Conservation (phyloP, 2,797 vertebrate species). For the Cynopterus sphinx region DNA sequence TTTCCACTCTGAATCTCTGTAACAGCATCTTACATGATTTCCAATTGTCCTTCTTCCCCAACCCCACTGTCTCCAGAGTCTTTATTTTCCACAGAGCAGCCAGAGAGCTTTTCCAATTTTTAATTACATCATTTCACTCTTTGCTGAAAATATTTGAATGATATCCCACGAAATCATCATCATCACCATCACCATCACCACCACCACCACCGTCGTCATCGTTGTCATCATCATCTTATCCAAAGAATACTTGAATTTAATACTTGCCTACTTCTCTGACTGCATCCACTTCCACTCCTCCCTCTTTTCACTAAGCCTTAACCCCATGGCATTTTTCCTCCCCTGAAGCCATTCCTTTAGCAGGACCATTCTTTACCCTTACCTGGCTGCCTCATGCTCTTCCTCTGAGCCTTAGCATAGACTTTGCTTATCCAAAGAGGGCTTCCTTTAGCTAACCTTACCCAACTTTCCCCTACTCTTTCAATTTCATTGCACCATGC, state of each 20-base stretch:
- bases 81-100: background rate
- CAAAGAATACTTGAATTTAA: too few relatives aligned
- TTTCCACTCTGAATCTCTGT: background rate
- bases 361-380: too few relatives aligned
- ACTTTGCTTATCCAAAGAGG: background rate
- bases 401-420: background rate
- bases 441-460: background rate
- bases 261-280: background rate
- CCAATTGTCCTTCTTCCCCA: background rate
- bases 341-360: background rate
- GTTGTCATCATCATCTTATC: background rate
- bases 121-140: background rate
- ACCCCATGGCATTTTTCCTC: background rate
- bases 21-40: background rate
- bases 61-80: background rate
- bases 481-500: background rate
- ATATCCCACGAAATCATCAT: background rate
- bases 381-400: background rate
- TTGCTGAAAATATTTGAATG: background rate
- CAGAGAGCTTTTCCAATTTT: background rate
- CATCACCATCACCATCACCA: fast-evolving
- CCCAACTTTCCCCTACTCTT: too few relatives aligned
- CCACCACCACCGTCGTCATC: fast-evolving
- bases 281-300: background rate
- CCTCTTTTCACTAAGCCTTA: background rate